Evolutionary conservation across 2,797 vertebrate species (phyloP), one percentile per base, ranked within the genome.

Genomic region (Iguana delicatissima): DNA sequence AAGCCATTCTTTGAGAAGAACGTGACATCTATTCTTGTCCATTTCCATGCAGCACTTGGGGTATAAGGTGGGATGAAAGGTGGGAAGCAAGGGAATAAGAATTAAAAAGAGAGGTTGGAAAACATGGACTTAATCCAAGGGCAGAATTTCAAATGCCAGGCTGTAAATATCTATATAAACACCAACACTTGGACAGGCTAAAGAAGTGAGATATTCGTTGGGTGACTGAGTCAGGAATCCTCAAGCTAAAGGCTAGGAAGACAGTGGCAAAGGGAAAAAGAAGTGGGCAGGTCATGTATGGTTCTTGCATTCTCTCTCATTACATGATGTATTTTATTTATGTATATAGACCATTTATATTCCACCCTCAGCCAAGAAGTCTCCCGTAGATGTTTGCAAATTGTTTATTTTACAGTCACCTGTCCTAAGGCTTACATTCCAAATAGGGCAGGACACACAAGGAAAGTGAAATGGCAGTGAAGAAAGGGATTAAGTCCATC

Each of bases 1-100:
- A 93, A 88, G 72, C 88, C 92, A 84, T 95, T 96, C 95, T 95
- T 94, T 83, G 96, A 96, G 94, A 96, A 91, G 82, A 96, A 95
- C 95, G 90, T 92, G 89, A 93, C 96, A 91, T 96, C 87, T 93
- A n/a, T 88, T 89, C 89, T 91, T 93, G 52, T 46, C 77, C 88
- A 46, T 91, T 94, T 93, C 35, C 6, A 52, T 94, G 91, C 67
- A 89, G 72, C 52, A 62, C 22, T 29, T 42, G 50, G 85, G 67
- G 72, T 12, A 93, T 69, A 10, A 13, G 29, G 67, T 69, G 3
- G 6, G 13, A 50, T 29, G 35, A 24, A 80, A 92, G 80, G 55
- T 80, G 14, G 52, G 32, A 42, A 46, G 18, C 62, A 67, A 35
- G 38, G 13, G 77, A 92, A 79, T 57, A 88, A 74, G 72, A 87